Evolutionary conservation across 2,888 invertebrate species (phyloP), one percentile per base, ranked within the genome.

Genomic region (Habroteleia sp.): DNA sequence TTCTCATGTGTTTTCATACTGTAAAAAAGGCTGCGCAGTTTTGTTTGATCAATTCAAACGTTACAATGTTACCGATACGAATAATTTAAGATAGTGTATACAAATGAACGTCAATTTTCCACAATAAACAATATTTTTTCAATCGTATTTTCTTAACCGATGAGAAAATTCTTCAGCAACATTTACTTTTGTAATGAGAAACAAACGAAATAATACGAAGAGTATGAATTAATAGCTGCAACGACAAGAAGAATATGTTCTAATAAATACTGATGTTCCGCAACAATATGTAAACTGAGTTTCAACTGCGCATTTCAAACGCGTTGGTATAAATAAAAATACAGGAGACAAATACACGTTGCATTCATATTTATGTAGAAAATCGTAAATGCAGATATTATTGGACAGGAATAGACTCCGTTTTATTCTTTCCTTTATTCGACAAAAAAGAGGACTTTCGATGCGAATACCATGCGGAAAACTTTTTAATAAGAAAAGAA

Each of bases 1-100:
- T 60, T 50, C 60, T 44, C 56, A 35, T n/a, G n/a, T 60, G 60
- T 60, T 42, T 58, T 42, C 50, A 41, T 58, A 33, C 42, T 58
- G 31, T 50, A 68, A 58, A 68, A 63, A 48, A 56, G 39, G 23
- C 11, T 27, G 54, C 16, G 13, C 39, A 20, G 16, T 52, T 20
- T 31, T 71, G 44, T 63, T 71, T 71, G 63, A 54, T 48, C 56
- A 35, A 16, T 7, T 27, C 27, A 27, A 27, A 5, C 7, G 7
- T 17, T 48, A 7, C 42, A 7, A 4, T 3, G 20, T 11, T 23
- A 23, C 16, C 42, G 23, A 63, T 42, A 23, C 8, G 46, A 54
- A 39, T 52, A 56, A 39, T 66, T 66, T 35, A 66, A 46, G 46
- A 66, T 37, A 56, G 56, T 46, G 48, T 13, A 23, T 6, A 37